Base-by-base conservation (phyloP, 2,113 vertebrate species). In the Euleptes europaea region DNA sequence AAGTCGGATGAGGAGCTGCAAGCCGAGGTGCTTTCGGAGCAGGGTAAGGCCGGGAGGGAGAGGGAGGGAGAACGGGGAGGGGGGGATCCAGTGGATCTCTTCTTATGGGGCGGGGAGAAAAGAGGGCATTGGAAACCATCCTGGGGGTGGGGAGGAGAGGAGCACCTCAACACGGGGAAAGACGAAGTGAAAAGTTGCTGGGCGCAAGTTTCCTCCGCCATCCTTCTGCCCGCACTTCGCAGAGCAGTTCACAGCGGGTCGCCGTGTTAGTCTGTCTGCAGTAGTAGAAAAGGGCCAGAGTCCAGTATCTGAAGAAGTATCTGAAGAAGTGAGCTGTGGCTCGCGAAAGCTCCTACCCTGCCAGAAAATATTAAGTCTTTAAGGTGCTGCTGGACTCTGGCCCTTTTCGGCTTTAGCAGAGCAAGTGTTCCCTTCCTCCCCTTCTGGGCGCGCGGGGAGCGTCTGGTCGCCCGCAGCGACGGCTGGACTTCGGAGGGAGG, bases 1-100 rank as follows among this genome's bases (percentile, higher is more conserved):
- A 98, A 97, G 94, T 98, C 98, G 95, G 98, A 98, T 96, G 98
- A 99, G 91, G 97, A 98, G 92, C 94, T 98, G 83, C 95, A 94
- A 92, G 94, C 96, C 92, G 98, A 97, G 95, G 96, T 97, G 95
- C 96, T 97, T 91, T 97, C 98, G 26, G 97, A 98, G 89, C 97
- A 98, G 96, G 98, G 98, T 99, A 97, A 98, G 95, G 70, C 88
- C 79, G 82, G 9, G n/a, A 4, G 60, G 66, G 51, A 42, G 4
- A 6, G 6, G 44, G 63, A 63, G 7, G 63, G n/a, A 21, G 11
- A 4, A 13, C 40, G 8, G 38, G 6, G 47, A 3, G n/a, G 3
- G 4, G n/a, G 23, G 10, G 9, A 14, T 10, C 47, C 47, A 12
- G 47, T 49, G 47, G 51, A 3, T 54, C 14, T 23, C 54, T 57